These are phyloP conservation scores for Monopis laevigella DNA, from an alignment of 2,888 invertebrate genomes.

Conservation along the genomic window DNA sequence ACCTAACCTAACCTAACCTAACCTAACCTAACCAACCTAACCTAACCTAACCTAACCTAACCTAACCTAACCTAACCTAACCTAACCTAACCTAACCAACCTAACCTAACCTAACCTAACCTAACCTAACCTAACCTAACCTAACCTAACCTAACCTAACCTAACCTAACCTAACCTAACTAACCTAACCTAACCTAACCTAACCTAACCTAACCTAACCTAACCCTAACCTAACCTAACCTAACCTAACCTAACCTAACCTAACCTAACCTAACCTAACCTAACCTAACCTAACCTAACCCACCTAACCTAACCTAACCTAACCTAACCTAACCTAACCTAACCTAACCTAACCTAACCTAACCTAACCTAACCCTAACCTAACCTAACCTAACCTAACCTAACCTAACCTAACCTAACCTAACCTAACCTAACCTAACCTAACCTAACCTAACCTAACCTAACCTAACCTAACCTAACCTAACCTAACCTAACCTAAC, in stretches of 20 bases:
- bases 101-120: slow-evolving; percentile 10
- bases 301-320: slow-evolving; percentile 15
- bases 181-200: slow-evolving; percentile 14
- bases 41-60: slow-evolving; percentile 11
- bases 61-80: slow-evolving; percentile 13
- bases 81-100: slow-evolving; percentile 13
- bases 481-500: too few species aligned
- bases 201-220: slow-evolving; percentile 11
- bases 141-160: slow-evolving; percentile 15
- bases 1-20: slow-evolving; percentile 19
- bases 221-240: slow-evolving; percentile 11
- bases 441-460: too few species aligned
- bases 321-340: slow-evolving; percentile 15
- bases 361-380: slow-evolving; percentile 15
- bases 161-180: slow-evolving; percentile 15
- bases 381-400: slow-evolving; percentile 15
- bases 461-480: too few species aligned
- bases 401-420: slow-evolving; percentile 16
- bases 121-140: slow-evolving; percentile 12
- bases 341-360: slow-evolving; percentile 15
- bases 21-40: slow-evolving; percentile 14
- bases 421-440: too few species aligned
- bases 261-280: slow-evolving; percentile 15
- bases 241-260: slow-evolving; percentile 14
- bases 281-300: slow-evolving; percentile 15